Conservation (phyloP, 2,113 vertebrate species). For the Scomber scombrus region DNA sequence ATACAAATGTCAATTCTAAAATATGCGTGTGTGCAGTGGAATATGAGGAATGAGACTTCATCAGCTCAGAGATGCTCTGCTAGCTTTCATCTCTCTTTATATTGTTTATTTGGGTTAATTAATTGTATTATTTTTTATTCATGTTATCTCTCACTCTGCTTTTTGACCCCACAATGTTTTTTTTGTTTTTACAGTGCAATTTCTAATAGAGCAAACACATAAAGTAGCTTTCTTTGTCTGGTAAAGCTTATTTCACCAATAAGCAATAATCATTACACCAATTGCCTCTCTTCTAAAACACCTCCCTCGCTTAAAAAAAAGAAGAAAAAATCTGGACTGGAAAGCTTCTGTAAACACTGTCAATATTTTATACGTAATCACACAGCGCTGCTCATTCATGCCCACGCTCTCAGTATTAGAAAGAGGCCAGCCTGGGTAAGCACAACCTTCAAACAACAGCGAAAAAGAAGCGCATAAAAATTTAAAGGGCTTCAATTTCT, state of each 20-base stretch:
- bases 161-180: too few species aligned
- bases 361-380: slow-evolving; percentile 36
- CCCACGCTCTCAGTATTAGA: slow-evolving; percentile 4
- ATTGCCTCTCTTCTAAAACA: neutral
- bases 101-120: too few species aligned
- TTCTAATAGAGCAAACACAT: too few species aligned
- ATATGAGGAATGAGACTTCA: too few species aligned
- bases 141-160: too few species aligned
- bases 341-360: slow-evolving; percentile 35
- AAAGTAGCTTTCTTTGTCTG: neutral
- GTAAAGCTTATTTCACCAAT: too few species aligned
- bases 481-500: slow-evolving; percentile 70
- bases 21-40: too few species aligned
- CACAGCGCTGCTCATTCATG: slow-evolving; percentile 14
- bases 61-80: too few species aligned
- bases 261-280: too few species aligned
- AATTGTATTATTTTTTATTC: too few species aligned
- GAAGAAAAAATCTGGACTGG: neutral
- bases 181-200: too few species aligned
- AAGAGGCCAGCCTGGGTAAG: neutral
- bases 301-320: neutral
- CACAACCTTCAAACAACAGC: slow-evolving; percentile 37
- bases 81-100: too few species aligned
- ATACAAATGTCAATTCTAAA: neutral
- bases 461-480: slow-evolving; percentile 59